phyloP scores from a whole-genome alignment of 2,888 invertebrate genomes.

The Lasioglossum pauxillum region DNA sequence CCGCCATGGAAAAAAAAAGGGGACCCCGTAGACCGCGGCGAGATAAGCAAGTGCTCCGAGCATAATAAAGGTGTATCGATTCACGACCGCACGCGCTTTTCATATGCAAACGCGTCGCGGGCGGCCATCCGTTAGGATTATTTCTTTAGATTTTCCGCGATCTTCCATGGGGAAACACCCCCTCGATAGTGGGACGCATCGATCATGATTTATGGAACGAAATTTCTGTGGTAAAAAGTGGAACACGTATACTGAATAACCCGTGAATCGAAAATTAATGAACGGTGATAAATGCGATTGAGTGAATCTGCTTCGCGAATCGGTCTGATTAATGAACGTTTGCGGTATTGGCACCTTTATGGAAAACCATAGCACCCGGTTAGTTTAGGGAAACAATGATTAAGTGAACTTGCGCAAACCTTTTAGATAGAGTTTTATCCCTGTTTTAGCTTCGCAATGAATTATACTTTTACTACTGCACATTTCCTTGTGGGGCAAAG shows the following conservation, averaged over 20 bases:
- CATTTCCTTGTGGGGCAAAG: background rate
- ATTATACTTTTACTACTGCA: background rate
- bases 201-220: constrained; percentile 49
- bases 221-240: constrained; percentile 34
- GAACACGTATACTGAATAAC: constrained; percentile 1
- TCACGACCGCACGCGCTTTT: constrained; percentile 77
- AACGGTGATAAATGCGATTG: constrained; percentile 4
- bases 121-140: constrained; percentile 84
- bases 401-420: background rate
- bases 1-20: constrained; percentile 57
- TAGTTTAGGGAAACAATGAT: background rate
- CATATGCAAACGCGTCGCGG: constrained; percentile 83
- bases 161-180: constrained; percentile 46
- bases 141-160: constrained; percentile 75
- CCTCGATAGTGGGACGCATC: constrained; percentile 36
- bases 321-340: constrained; percentile 4
- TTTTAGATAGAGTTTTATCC: background rate
- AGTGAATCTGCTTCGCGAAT: background rate
- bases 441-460: background rate
- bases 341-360: background rate
- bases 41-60: constrained; percentile 81
- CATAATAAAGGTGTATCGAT: constrained; percentile 84
- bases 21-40: constrained; percentile 48
- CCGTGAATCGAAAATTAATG: constrained; percentile 19
- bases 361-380: background rate